Conservation (phyloP, 2,888 invertebrate genomes). For the Drosophila subsilvestris region DNA sequence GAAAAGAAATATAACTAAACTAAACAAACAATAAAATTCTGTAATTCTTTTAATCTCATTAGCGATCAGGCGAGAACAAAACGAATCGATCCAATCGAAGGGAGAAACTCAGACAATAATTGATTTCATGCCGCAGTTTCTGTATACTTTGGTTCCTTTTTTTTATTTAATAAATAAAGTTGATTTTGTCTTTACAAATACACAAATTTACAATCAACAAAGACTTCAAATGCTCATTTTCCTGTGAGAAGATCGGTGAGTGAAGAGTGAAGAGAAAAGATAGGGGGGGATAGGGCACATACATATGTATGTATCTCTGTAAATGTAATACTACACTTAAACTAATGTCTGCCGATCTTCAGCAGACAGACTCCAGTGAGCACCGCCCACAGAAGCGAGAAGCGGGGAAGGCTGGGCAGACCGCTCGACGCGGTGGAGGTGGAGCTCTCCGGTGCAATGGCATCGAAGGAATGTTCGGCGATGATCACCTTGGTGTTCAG, state of each 20-base stretch:
- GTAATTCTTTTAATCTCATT: not conserved
- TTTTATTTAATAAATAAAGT: constrained; percentile 74
- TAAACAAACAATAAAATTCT: not conserved
- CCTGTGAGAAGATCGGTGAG: constrained; percentile 34
- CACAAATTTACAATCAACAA: constrained; percentile 66
- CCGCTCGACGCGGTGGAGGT: constrained; percentile 56
- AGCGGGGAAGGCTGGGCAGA: constrained; percentile 8
- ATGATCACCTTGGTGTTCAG: constrained; percentile 60
- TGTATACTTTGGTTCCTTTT: constrained; percentile 72
- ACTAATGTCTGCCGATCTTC: constrained; percentile 23
- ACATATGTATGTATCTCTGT: constrained; percentile 2
- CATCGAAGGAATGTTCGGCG: constrained; percentile 63
- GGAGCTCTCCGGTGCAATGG: constrained; percentile 74
- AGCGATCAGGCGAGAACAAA: not conserved
- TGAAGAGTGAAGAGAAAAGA: constrained; percentile 2
- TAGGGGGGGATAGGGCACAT: not conserved
- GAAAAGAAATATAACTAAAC: constrained; percentile 47
- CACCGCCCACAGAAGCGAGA: constrained; percentile 15
- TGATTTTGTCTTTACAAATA: constrained; percentile 71
- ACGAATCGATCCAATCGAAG: not conserved
- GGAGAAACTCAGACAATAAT: not conserved
- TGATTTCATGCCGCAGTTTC: constrained; percentile 1
- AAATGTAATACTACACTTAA: constrained; percentile 25
- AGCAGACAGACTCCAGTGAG: constrained; percentile 15
- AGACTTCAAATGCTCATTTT: constrained; percentile 54